A percentile compares a stretch with the other conserved stretches of the same genome.
Evolutionary conservation across 2,888 invertebrate genomes (phyloP).

Genomic region (Empis stercorea): DNA sequence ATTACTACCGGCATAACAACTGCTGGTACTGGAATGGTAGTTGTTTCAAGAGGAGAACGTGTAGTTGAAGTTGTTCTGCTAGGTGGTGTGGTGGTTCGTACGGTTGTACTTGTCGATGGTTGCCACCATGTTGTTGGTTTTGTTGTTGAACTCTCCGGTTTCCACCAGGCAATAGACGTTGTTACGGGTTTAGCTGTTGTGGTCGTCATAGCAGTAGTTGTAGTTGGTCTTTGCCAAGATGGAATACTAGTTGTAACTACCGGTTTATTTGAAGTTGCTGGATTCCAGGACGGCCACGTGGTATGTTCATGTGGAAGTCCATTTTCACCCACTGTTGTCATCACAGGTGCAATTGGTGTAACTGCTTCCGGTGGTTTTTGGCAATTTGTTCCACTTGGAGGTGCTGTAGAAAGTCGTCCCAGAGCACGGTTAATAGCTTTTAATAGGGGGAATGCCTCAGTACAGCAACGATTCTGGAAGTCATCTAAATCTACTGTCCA

Average conservation of each 20-base stretch:
- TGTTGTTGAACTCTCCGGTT: slow-evolving; percentile 10
- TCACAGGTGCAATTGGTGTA: slow-evolving; percentile 62
- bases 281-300: slow-evolving; percentile 27
- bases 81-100: slow-evolving; percentile 18
- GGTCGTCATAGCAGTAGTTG: slow-evolving; percentile 24
- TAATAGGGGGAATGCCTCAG: slow-evolving; percentile 63
- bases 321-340: slow-evolving; percentile 54
- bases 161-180: slow-evolving; percentile 37
- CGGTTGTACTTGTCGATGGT: slow-evolving; percentile 18
- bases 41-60: slow-evolving; percentile 16
- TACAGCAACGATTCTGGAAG: slow-evolving; percentile 72
- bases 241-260: slow-evolving; percentile 19
- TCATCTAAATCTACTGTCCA: slow-evolving; percentile 86
- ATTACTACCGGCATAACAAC: slow-evolving; percentile 34
- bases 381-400: slow-evolving; percentile 47
- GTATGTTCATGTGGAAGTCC: slow-evolving; percentile 33
- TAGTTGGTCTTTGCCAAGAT: slow-evolving; percentile 27
- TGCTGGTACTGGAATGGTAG: slow-evolving; percentile 36
- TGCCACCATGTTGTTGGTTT: slow-evolving; percentile 15
- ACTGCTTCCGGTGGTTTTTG: slow-evolving; percentile 56
- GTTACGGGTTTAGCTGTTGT: slow-evolving; percentile 32
- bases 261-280: slow-evolving; percentile 18
- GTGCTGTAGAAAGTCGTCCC: slow-evolving; percentile 44
- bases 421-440: slow-evolving; percentile 65
- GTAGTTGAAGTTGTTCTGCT: slow-evolving; percentile 20